These are phyloP conservation scores for Clusia tigrina DNA, from an alignment of 2,888 invertebrate genomes.

Conservation along the genomic window DNA sequence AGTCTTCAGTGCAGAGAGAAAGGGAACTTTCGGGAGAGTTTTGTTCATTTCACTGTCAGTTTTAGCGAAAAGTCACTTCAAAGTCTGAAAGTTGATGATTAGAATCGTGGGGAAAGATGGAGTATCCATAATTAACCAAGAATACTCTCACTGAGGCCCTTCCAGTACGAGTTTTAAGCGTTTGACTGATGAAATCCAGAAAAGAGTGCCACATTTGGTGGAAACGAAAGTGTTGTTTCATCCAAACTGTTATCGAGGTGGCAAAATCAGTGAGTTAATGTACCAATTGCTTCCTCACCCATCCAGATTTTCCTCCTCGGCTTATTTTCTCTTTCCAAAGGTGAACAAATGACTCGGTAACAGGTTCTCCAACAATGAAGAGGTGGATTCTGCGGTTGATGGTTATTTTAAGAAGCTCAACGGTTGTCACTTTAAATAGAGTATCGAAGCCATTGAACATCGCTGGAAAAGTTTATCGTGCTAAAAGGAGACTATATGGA, in stretches of 20 bases:
- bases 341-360: conserved; percentile 1
- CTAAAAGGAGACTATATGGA: not conserved
- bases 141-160: too few relatives aligned
- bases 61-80: too few relatives aligned
- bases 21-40: too few relatives aligned
- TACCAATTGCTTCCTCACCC: not conserved
- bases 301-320: not conserved
- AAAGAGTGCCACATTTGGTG: not conserved
- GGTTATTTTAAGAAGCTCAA: conserved; percentile 4
- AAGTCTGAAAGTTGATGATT: too few relatives aligned
- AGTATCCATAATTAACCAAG: too few relatives aligned
- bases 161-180: too few relatives aligned
- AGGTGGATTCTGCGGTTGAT: conserved; percentile 7
- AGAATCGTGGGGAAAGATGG: too few relatives aligned
- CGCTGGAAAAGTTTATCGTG: not conserved
- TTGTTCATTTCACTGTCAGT: too few relatives aligned
- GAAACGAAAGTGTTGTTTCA: conserved; percentile 8
- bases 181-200: conserved; percentile 5
- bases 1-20: too few relatives aligned
- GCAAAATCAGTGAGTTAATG: not conserved
- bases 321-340: not conserved
- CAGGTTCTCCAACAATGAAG: not conserved
- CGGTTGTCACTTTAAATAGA: not conserved
- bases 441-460: conserved; percentile 9
- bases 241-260: not conserved